Evolutionary conservation across 1,140 invertebrate genomes (phyloP).

Genomic region (Eriocheir sinensis): DNA sequence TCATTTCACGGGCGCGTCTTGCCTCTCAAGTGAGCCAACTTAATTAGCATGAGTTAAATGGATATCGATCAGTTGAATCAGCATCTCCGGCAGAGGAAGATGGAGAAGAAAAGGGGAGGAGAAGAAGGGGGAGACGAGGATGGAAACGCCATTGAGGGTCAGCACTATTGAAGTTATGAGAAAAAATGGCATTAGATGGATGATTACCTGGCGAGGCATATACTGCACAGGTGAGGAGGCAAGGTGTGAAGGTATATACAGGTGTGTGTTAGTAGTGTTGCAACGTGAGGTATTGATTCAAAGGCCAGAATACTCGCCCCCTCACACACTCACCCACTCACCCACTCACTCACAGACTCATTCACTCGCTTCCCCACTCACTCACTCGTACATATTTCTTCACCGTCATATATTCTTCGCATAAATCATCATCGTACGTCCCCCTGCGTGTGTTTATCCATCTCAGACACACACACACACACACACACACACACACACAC

Average conservation of each 20-base stretch:
- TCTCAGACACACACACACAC: slow-evolving; percentile 5
- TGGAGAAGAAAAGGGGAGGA: neutral
- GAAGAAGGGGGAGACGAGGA: neutral
- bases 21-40: slow-evolving; percentile 72
- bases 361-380: neutral
- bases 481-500: slow-evolving; percentile 30
- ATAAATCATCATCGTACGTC: neutral
- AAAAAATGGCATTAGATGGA: neutral
- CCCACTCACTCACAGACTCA: neutral
- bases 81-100: slow-evolving; percentile 28
- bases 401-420: slow-evolving; percentile 28
- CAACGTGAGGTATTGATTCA: neutral
- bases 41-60: slow-evolving; percentile 78
- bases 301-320: no score
- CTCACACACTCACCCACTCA: neutral
- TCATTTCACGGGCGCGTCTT: slow-evolving; percentile 71
- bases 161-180: slow-evolving; percentile 61
- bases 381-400: neutral
- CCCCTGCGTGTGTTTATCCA: neutral
- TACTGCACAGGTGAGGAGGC: neutral
- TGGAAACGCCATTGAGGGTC: slow-evolving; percentile 45
- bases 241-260: no score
- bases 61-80: slow-evolving; percentile 75
- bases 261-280: neutral
- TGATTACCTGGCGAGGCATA: neutral